phyloP scores from a whole-genome alignment of 2,113 vertebrate species.

The Scophthalmus maximus region DNA sequence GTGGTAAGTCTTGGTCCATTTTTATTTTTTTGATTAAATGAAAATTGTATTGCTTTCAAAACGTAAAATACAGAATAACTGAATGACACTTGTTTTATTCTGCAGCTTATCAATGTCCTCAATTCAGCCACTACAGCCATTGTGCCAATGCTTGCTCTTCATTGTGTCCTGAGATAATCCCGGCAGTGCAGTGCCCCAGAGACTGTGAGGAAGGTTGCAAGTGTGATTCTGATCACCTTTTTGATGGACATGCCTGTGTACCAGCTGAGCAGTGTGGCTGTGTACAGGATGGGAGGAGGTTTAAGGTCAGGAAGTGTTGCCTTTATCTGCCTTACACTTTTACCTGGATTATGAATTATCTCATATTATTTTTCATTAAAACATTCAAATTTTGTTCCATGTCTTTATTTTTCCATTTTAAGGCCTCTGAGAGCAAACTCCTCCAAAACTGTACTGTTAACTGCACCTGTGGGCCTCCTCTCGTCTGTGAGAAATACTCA shows the following conservation, averaged over 20 bases:
- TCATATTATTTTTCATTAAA: not conserved
- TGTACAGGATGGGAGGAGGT: slow-evolving; percentile 30
- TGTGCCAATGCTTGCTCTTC: slow-evolving; percentile 53
- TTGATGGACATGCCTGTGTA: slow-evolving; percentile 49
- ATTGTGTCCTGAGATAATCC: slow-evolving; percentile 47
- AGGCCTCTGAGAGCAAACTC: slow-evolving; percentile 42
- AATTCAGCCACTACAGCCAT: slow-evolving; percentile 57
- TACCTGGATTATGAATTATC: not conserved
- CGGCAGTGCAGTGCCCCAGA: slow-evolving; percentile 16
- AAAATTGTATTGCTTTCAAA: not conserved
- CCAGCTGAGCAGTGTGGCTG: slow-evolving; percentile 59
- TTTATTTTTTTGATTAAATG: not conserved
- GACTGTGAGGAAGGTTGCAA: slow-evolving; percentile 63
- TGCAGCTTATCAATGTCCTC: slow-evolving; percentile 46
- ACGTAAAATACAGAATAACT: not conserved
- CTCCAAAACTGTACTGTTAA: slow-evolving; percentile 42
- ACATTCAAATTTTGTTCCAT: not conserved
- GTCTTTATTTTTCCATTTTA: too few species aligned
- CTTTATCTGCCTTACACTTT: not conserved
- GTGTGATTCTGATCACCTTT: slow-evolving; percentile 49
- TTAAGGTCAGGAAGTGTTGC: slow-evolving; percentile 22
- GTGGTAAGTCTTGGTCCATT: slow-evolving; percentile 54
- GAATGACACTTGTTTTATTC: not conserved
- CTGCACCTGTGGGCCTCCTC: slow-evolving; percentile 51
- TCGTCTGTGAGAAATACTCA: slow-evolving; percentile 24